Percentiles rank a stretch among this genome's conserved stretches.
phyloP scores from a whole-genome alignment of 2,797 vertebrate species.

The Pseudotriccus pelzelni region DNA sequence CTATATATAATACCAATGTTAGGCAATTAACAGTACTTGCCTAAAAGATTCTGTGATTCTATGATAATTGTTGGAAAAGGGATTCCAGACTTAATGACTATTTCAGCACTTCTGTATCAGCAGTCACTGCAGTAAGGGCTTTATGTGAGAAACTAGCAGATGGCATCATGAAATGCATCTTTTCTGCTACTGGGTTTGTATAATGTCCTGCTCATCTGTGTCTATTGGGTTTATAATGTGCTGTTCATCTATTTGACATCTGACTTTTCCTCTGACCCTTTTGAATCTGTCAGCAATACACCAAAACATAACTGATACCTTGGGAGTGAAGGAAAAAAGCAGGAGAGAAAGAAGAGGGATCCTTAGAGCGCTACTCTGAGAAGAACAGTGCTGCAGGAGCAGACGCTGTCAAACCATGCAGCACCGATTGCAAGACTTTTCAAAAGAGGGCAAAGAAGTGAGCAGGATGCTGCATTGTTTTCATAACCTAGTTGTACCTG shows the following conservation, averaged over 20 bases:
- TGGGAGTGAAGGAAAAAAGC: background rate
- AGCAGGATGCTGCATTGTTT: background rate
- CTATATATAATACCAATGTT: background rate
- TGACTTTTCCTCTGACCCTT: background rate
- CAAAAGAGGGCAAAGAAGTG: background rate
- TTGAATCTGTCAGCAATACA: background rate
- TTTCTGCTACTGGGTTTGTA: background rate
- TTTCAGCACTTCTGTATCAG: background rate
- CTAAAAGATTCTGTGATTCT: background rate
- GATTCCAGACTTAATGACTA: background rate
- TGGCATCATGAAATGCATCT: background rate
- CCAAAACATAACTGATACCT: background rate
- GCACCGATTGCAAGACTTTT: background rate
- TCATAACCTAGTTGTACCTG: background rate
- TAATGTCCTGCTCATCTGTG: background rate
- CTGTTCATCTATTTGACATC: background rate
- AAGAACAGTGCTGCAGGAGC: background rate
- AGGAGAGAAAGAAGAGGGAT: background rate
- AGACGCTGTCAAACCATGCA: background rate
- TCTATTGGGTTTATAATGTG: background rate
- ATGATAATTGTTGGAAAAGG: background rate
- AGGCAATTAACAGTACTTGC: background rate
- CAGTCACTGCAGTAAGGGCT: background rate
- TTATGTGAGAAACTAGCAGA: background rate
- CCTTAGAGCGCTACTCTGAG: background rate